Evolutionary conservation across 2,888 invertebrate species (phyloP).

Genomic region (Cyaniris semiargus): DNA sequence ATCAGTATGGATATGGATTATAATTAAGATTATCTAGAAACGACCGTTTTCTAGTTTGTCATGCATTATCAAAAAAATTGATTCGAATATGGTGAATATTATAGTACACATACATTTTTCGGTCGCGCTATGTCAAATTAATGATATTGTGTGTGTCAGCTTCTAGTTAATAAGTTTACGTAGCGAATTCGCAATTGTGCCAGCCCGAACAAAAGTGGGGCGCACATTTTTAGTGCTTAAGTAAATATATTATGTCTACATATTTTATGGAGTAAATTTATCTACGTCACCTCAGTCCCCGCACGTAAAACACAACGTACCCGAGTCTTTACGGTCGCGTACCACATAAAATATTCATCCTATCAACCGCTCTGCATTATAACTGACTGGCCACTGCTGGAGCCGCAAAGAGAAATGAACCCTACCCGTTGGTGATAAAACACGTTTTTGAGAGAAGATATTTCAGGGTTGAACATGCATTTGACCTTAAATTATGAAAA

Average conservation of each 20-base stretch:
- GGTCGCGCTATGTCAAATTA: too few species aligned
- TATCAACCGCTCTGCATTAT: background rate
- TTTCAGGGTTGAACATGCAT: constrained; percentile 3
- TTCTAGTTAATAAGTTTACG: too few species aligned
- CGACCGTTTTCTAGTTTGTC: too few species aligned
- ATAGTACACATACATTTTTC: too few species aligned
- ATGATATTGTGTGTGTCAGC: too few species aligned
- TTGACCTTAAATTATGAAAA: background rate
- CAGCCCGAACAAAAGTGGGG: background rate
- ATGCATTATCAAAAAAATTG: too few species aligned
- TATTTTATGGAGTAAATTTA: background rate
- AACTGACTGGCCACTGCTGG: background rate
- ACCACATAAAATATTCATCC: constrained; percentile 9
- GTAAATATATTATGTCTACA: background rate
- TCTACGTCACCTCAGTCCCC: constrained; percentile 1
- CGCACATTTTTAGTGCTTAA: background rate
- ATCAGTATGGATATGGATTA: too few species aligned
- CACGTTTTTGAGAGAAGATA: background rate
- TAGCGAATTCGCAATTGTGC: background rate
- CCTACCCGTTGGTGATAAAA: background rate
- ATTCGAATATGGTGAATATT: too few species aligned
- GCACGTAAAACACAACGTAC: background rate
- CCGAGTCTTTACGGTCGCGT: constrained; percentile 6
- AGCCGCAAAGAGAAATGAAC: background rate
- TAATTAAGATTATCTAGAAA: too few species aligned